These are phyloP conservation scores for Carpatolechia fugitivella DNA, from an alignment of 2,888 invertebrate genomes.

Conservation along the genomic window DNA sequence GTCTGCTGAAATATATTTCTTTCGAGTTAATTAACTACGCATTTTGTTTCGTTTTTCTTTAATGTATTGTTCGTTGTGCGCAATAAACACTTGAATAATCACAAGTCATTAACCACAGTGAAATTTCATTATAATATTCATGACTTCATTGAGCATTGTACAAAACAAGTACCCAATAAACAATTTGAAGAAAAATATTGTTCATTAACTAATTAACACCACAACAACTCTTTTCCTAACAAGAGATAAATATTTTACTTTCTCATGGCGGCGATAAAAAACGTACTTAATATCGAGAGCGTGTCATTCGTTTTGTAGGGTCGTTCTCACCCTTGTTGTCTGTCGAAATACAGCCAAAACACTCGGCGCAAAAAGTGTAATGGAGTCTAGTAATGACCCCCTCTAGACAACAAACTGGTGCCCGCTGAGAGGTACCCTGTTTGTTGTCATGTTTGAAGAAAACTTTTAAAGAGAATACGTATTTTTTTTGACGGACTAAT, in stretches of 20 bases:
- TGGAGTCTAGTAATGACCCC: constrained; percentile 77
- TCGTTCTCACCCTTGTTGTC: constrained; percentile 75
- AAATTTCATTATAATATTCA: no score
- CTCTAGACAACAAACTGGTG: constrained; percentile 59
- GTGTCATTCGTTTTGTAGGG: constrained; percentile 72
- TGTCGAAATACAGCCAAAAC: constrained; percentile 61
- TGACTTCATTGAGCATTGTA: no score
- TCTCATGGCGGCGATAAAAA: constrained; percentile 56
- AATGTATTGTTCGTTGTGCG: no score
- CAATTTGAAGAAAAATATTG: no score
- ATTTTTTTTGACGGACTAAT: no score
- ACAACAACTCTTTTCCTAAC: neutral
- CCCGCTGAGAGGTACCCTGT: constrained; percentile 49
- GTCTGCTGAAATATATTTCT: no score
- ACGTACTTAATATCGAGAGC: constrained; percentile 53
- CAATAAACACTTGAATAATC: no score
- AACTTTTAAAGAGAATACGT: neutral
- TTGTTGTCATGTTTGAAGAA: constrained; percentile 6
- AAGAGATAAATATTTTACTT: constrained; percentile 42
- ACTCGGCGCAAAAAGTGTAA: constrained; percentile 79
- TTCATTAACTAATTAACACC: no score
- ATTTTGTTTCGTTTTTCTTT: no score
- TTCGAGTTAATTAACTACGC: no score
- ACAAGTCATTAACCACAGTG: no score
- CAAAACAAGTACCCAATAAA: no score